Evolutionary conservation across 2,113 vertebrate genomes (phyloP).

Genomic region (Chloropsis cyanopogon): DNA sequence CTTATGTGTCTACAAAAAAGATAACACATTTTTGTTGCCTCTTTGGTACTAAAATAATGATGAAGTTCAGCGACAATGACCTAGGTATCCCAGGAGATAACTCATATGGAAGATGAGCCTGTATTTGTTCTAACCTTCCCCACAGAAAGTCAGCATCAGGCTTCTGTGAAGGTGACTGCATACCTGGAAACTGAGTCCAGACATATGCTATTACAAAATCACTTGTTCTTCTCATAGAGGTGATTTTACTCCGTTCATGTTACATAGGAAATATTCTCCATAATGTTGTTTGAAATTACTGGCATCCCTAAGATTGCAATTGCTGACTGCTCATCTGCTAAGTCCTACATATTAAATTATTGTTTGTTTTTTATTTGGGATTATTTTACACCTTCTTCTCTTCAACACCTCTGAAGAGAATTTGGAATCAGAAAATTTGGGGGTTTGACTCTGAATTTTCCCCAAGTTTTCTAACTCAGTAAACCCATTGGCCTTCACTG

Average conservation of each 20-base stretch:
- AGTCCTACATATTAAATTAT: neutral
- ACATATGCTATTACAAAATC: neutral
- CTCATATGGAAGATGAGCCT: neutral
- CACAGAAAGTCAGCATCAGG: neutral
- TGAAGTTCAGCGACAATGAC: neutral
- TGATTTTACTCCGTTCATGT: neutral
- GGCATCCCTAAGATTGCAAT: neutral
- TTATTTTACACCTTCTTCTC: neutral
- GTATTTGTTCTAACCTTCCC: neutral
- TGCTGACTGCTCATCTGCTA: neutral
- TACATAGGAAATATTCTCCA: neutral
- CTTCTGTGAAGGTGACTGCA: neutral
- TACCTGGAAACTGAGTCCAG: neutral
- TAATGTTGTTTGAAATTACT: neutral
- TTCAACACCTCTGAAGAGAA: neutral
- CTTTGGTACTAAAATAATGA: neutral
- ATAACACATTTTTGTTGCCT: neutral
- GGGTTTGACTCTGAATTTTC: neutral
- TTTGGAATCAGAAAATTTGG: neutral
- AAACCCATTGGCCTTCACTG: neutral
- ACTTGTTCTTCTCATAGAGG: neutral
- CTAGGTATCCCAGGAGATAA: neutral
- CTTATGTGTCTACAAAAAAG: neutral
- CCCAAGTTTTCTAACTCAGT: neutral
- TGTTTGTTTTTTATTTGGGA: neutral